A percentile compares a stretch with the other conserved stretches of the same genome.
Conservation (phyloP, 2,888 invertebrate species). For the Drosophila borborema region DNA sequence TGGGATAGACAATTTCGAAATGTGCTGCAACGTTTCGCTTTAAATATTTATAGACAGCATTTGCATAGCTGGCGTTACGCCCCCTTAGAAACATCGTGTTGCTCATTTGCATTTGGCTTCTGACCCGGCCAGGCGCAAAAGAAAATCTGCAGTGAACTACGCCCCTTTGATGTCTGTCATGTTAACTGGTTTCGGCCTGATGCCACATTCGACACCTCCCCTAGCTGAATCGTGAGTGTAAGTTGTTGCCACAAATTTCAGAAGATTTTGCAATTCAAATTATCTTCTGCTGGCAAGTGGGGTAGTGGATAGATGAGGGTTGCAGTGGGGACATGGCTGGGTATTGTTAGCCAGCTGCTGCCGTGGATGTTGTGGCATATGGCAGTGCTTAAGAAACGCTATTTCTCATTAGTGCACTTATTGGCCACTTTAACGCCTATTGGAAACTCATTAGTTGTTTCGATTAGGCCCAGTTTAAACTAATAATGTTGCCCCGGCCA, state of each 20-base stretch:
- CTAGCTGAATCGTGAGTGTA: conserved; percentile 3
- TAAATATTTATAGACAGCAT: conserved; percentile 62
- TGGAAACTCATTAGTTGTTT: conserved; percentile 74
- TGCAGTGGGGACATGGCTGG: background rate
- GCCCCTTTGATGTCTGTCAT: conserved; percentile 71
- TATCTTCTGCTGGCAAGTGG: conserved; percentile 20
- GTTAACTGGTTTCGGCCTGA: conserved; percentile 55
- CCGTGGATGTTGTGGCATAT: conserved; percentile 17
- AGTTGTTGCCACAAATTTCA: conserved; percentile 31
- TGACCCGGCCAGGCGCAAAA: conserved; percentile 22
- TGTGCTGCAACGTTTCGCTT: conserved; percentile 44
- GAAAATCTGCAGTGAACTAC: conserved; percentile 59
- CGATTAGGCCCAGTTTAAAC: conserved; percentile 60
- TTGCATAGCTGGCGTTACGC: conserved; percentile 30
- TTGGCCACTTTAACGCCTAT: conserved; percentile 63
- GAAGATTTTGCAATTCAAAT: conserved; percentile 71
- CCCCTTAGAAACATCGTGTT: conserved; percentile 2
- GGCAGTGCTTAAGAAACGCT: conserved; percentile 17
- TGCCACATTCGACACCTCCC: conserved; percentile 20
- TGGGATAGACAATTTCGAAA: conserved; percentile 11
- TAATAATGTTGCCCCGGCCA: conserved; percentile 66
- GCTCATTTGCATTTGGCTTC: conserved; percentile 63
- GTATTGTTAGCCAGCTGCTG: conserved; percentile 5
- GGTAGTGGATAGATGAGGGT: background rate
- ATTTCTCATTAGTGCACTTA: conserved; percentile 55